Conservation (phyloP, 2,888 invertebrate species). For the Epinotia nisella region DNA sequence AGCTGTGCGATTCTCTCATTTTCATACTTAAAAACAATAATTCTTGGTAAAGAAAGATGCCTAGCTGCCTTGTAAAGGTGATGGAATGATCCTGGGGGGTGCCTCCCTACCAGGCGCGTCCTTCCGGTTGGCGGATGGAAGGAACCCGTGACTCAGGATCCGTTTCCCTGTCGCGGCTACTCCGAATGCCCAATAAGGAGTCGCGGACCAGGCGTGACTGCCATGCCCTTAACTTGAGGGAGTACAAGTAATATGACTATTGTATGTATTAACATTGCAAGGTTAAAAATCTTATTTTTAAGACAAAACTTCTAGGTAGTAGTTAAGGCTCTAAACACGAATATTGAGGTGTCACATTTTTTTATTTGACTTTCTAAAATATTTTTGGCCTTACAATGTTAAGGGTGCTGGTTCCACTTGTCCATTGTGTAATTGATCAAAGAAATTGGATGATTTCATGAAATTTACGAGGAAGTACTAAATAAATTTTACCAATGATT, state of each 20-base stretch:
- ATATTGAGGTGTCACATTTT: no score
- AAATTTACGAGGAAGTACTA: no score
- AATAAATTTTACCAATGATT: no score
- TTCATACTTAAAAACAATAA: not conserved
- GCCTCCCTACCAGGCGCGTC: slow-evolving; percentile 85
- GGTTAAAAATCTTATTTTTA: not conserved
- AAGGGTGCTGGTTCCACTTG: no score
- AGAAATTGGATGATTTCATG: no score
- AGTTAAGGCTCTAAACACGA: no score
- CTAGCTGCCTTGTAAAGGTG: slow-evolving; percentile 47
- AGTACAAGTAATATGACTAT: not conserved
- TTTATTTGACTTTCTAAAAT: no score
- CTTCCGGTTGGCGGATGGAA: slow-evolving; percentile 86
- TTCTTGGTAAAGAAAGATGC: not conserved
- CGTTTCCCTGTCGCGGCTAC: slow-evolving; percentile 84
- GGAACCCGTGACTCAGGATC: slow-evolving; percentile 85
- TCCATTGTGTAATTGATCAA: no score
- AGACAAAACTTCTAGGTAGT: no score
- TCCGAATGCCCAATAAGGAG: slow-evolving; percentile 85
- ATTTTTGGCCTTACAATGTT: no score
- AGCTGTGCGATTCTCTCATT: not conserved
- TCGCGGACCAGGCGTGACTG: slow-evolving; percentile 84
- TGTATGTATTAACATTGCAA: not conserved
- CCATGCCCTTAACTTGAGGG: slow-evolving; percentile 53
- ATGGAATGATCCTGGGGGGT: slow-evolving; percentile 81